Evolutionary conservation across 2,888 invertebrate genomes (phyloP), one percentile per base, ranked within the genome.

Genomic region (Amaurobius ferox): DNA sequence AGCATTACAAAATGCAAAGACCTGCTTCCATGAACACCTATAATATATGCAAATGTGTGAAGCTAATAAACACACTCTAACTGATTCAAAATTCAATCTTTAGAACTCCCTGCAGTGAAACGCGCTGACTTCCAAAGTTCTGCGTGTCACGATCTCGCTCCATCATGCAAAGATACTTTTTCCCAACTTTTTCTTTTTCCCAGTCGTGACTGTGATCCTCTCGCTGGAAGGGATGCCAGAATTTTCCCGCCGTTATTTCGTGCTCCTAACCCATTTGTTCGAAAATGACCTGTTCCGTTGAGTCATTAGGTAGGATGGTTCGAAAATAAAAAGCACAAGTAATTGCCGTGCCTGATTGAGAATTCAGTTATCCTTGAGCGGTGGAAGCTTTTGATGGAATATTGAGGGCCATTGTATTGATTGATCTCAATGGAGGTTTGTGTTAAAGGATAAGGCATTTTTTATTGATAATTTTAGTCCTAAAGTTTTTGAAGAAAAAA

Each of bases 221-320:
- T 55, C 1, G 23, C 55, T 55, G 55, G 23, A 23, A 23, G 55
- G 55, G 19, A 23, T 23, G 55, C 55, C 55, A 23, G 11, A 23
- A 55, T 55, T 19, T n/a, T 55, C 55, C 23, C 23, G 55, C 55
- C 55, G 55, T 55, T 55, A 55, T 55, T 55, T 55, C 55, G 55
- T 55, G 55, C 23, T 16, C 55, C 23, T 55, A 55, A 55, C 55
- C 55, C 55, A 55, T 55, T 55, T 55, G 55, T 16, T 23, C 7
- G 55, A 11, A 16, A 23, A 23, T 3, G 55, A 55, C 55, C 55
- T 55, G 55, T 55, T 55, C 23, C 16, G 55, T 23, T 3, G 16
- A 55, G 55, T 55, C 55, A 55, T 55, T 55, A 55, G 55, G 55
- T 55, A 55, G 11, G 16, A 55, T 23, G 23, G 23, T 55, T 55